Evolutionary conservation across 1,140 invertebrate species (phyloP).

Genomic region (Eriocheir sinensis): DNA sequence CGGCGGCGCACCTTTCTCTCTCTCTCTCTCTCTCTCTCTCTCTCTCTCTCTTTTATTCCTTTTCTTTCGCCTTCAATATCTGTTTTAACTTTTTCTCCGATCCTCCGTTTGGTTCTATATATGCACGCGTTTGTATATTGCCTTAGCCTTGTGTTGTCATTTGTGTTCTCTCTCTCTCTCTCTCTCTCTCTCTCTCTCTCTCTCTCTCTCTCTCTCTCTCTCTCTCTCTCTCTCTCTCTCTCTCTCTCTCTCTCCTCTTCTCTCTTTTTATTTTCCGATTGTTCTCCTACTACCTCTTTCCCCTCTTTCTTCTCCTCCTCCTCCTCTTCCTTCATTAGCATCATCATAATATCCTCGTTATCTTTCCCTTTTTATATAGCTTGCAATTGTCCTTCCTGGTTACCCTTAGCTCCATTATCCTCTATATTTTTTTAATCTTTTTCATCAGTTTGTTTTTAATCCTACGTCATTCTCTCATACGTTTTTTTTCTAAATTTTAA

Average conservation of each 20-base stretch:
- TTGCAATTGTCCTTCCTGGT: no score
- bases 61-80: not conserved
- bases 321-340: not conserved
- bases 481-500: no score
- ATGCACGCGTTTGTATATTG: not conserved
- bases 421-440: no score
- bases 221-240: not conserved
- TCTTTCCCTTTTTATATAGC: not conserved
- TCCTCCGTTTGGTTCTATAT: no score
- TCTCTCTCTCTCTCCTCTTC: not conserved
- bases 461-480: no score
- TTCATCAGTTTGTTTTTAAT: no score
- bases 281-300: not conserved
- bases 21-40: conserved; percentile 6
- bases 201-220: conserved; percentile 45
- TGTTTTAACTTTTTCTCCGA: not conserved
- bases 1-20: not conserved
- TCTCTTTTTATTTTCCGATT: not conserved
- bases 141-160: not conserved
- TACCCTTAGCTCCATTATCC: no score
- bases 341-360: not conserved
- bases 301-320: not conserved
- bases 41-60: not conserved
- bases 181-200: conserved; percentile 52
- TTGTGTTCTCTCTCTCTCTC: conserved; percentile 41